Evolutionary conservation across 2,797 vertebrate genomes (phyloP).

Genomic region (Helicolenus hilgendorfi): DNA sequence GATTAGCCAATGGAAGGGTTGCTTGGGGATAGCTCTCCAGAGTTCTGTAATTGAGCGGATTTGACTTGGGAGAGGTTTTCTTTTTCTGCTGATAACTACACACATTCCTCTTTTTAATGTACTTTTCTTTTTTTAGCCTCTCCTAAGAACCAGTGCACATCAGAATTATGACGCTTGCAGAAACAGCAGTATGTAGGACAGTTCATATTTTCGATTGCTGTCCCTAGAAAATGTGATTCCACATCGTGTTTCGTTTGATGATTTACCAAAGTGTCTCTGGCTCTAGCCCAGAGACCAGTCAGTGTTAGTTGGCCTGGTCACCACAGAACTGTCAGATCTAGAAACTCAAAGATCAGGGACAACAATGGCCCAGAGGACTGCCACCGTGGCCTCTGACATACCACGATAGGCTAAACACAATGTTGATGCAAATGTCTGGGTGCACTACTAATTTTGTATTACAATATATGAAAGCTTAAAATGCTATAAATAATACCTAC

Average conservation of each 20-base stretch:
- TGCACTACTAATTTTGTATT: not conserved
- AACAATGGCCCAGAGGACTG: constrained; percentile 23
- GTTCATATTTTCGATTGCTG: constrained; percentile 33
- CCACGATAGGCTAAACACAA: constrained; percentile 4
- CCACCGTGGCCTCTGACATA: constrained; percentile 23
- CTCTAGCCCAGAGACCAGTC: constrained; percentile 50
- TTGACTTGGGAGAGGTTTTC: constrained; percentile 74
- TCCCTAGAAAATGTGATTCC: constrained; percentile 46
- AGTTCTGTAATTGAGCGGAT: constrained; percentile 83
- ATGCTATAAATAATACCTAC: too few species aligned
- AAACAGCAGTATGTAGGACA: constrained; percentile 60
- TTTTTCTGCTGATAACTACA: constrained; percentile 77
- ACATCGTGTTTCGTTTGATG: constrained; percentile 46
- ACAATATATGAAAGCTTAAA: not conserved
- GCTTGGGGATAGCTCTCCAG: constrained; percentile 81
- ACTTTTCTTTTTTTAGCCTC: constrained; percentile 67
- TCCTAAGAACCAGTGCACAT: constrained; percentile 53
- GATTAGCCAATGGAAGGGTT: constrained; percentile 79
- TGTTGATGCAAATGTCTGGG: not conserved
- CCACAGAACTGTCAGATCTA: constrained; percentile 73
- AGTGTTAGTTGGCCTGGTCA: constrained; percentile 58
- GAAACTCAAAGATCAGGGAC: constrained; percentile 58
- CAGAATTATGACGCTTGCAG: constrained; percentile 53
- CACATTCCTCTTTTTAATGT: constrained; percentile 65
- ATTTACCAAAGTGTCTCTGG: constrained; percentile 45